These are phyloP conservation scores for Poeciliopsis retropinna DNA, from an alignment of 2,113 vertebrate genomes.

Conservation along the genomic window DNA sequence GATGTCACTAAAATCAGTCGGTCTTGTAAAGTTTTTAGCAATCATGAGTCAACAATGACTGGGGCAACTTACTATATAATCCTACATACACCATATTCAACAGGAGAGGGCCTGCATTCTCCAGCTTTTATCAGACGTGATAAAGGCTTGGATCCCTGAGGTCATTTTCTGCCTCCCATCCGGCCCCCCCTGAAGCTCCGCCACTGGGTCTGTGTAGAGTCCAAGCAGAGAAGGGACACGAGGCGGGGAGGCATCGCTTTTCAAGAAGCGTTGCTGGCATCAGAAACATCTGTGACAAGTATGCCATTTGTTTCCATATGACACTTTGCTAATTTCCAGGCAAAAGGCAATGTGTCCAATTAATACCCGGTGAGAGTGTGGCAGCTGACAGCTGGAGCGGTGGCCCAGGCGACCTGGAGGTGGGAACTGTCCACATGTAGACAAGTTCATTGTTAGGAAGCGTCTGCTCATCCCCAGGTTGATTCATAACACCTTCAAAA, in stretches of 20 bases:
- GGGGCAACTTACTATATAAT: too few species aligned
- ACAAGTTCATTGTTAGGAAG: constrained; percentile 1
- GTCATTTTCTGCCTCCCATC: too few species aligned
- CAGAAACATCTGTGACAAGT: constrained; percentile 51
- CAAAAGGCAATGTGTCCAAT: constrained; percentile 44
- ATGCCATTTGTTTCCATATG: constrained; percentile 51
- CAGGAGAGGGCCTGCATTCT: too few species aligned
- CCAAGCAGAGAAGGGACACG: neutral
- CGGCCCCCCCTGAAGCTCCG: too few species aligned
- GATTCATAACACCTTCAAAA: neutral
- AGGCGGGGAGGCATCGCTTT: constrained; percentile 29
- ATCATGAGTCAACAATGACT: too few species aligned
- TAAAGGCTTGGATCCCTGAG: too few species aligned
- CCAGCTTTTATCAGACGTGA: too few species aligned
- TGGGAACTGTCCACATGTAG: constrained; percentile 46
- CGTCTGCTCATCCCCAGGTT: neutral
- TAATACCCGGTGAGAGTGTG: constrained; percentile 40
- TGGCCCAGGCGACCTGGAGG: constrained; percentile 46
- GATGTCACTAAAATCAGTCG: too few species aligned
- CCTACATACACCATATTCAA: too few species aligned
- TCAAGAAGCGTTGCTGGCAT: constrained; percentile 44
- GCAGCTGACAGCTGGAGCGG: constrained; percentile 15
- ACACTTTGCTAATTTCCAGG: constrained; percentile 43
- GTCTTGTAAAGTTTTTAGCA: too few species aligned
- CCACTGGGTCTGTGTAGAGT: too few species aligned